Percentiles rank a stretch among this genome's conserved stretches.
Evolutionary conservation across 1,140 invertebrate species (phyloP).

Genomic region (Zaprionus camerounensis): DNA sequence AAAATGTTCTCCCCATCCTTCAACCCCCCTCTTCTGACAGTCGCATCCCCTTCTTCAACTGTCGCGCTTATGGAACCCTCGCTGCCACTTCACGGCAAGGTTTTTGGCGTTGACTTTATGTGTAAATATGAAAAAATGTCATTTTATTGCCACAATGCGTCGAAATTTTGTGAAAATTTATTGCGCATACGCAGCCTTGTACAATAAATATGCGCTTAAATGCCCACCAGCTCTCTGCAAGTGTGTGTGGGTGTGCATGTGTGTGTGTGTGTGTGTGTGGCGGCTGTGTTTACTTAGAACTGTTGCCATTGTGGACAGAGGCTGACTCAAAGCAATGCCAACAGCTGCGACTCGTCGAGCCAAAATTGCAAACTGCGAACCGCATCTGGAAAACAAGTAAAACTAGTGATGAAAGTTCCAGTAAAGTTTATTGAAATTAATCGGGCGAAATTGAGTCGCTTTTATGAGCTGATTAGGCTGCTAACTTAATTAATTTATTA

Average conservation of each 20-base stretch:
- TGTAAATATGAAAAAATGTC: conserved; percentile 82
- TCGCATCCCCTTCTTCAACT: neutral
- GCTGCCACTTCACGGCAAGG: conserved; percentile 24
- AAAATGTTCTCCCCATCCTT: conserved; percentile 36
- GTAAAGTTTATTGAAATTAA: neutral
- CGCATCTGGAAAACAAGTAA: conserved; percentile 15
- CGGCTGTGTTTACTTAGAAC: conserved; percentile 64
- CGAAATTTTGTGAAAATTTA: conserved; percentile 81
- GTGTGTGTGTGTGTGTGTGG: conserved; percentile 1
- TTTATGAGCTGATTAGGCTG: neutral
- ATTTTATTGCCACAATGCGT: conserved; percentile 82
- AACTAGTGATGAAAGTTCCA: neutral
- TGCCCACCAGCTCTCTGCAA: conserved; percentile 45
- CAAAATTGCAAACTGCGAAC: conserved; percentile 27
- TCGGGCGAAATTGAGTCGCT: neutral
- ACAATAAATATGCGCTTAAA: conserved; percentile 81
- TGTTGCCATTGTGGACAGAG: conserved; percentile 60
- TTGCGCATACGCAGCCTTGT: conserved; percentile 76
- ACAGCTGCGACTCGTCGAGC: conserved; percentile 52
- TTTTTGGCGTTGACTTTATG: conserved; percentile 74
- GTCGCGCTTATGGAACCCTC: conserved; percentile 28
- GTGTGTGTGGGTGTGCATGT: conserved; percentile 18
- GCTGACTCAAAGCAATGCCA: conserved; percentile 31
- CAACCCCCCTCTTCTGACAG: neutral
- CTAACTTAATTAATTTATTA: too few relatives aligned